These are phyloP conservation scores for Lithodes maja DNA, from an alignment of 2,888 invertebrate species.

Conservation along the genomic window DNA sequence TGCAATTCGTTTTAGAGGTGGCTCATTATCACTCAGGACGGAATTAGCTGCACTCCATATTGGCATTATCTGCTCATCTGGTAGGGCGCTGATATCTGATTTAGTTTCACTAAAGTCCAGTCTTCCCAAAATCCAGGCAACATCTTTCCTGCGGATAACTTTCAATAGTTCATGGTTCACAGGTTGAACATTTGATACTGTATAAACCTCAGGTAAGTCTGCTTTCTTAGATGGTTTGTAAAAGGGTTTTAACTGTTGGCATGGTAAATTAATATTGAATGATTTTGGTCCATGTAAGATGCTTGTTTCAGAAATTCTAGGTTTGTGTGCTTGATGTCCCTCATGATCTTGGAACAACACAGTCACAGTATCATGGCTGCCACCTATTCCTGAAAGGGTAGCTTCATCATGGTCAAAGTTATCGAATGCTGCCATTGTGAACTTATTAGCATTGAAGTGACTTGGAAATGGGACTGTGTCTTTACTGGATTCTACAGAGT, in stretches of 20 bases:
- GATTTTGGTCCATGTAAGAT: conserved; percentile 32
- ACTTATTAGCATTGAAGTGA: conserved; percentile 4
- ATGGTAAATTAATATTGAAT: not conserved
- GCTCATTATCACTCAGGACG: not conserved
- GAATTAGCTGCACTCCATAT: not conserved
- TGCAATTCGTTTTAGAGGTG: not conserved
- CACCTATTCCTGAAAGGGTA: conserved; percentile 18
- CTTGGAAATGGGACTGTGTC: conserved; percentile 22
- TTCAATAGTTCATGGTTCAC: conserved; percentile 10
- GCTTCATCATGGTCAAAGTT: conserved; percentile 32
- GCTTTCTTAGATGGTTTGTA: conserved; percentile 27
- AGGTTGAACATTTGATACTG: conserved; percentile 31
- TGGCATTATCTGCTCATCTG: not conserved
- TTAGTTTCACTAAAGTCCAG: conserved; percentile 20
- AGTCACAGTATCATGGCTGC: conserved; percentile 36
- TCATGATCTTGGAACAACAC: conserved; percentile 35
- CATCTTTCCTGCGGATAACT: not conserved
- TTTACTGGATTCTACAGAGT: conserved; percentile 18
- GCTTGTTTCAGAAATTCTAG: conserved; percentile 10
- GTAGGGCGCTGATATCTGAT: conserved; percentile 5
- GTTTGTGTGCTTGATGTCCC: not conserved
- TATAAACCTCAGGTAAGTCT: conserved; percentile 25
- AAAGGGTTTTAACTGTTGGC: conserved; percentile 12
- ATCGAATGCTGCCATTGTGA: conserved; percentile 29
- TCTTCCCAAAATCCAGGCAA: conserved; percentile 20